Evolutionary conservation across 2,888 invertebrate genomes (phyloP).

Genomic region (Brenthis hecate): DNA sequence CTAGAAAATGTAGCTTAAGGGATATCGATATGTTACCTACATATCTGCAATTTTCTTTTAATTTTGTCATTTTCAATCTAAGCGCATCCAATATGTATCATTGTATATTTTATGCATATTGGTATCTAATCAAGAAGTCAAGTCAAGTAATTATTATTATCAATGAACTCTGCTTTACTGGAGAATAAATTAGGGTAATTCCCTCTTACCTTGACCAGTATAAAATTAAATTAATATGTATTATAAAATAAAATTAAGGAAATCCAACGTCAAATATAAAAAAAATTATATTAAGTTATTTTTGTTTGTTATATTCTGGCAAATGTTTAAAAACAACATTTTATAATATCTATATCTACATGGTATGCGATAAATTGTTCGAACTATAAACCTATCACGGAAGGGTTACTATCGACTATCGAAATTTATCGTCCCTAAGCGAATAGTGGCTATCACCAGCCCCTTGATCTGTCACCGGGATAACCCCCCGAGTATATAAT

Average conservation of each 20-base stretch:
- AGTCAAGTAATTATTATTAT: background rate
- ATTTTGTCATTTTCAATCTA: no score
- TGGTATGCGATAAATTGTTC: constrained; percentile 21
- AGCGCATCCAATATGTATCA: no score
- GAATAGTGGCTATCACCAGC: constrained; percentile 59
- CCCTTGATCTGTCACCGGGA: constrained; percentile 69
- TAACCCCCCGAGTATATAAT: constrained; percentile 69
- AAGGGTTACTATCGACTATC: constrained; percentile 65
- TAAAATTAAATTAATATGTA: background rate
- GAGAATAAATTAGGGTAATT: background rate
- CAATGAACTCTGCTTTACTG: background rate
- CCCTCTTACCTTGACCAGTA: background rate
- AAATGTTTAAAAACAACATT: background rate
- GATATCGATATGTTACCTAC: no score
- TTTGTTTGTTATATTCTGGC: no score
- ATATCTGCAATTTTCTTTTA: no score
- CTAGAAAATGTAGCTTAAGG: no score
- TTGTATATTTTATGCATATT: background rate
- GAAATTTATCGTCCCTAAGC: constrained; percentile 66
- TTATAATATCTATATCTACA: constrained; percentile 1
- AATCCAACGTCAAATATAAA: no score
- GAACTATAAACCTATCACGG: constrained; percentile 58
- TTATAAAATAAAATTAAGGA: background rate
- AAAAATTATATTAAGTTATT: no score
- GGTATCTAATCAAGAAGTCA: constrained; percentile 1